Evolutionary conservation across 2,797 vertebrate species (phyloP).

Genomic region (Acanthiza pusilla): DNA sequence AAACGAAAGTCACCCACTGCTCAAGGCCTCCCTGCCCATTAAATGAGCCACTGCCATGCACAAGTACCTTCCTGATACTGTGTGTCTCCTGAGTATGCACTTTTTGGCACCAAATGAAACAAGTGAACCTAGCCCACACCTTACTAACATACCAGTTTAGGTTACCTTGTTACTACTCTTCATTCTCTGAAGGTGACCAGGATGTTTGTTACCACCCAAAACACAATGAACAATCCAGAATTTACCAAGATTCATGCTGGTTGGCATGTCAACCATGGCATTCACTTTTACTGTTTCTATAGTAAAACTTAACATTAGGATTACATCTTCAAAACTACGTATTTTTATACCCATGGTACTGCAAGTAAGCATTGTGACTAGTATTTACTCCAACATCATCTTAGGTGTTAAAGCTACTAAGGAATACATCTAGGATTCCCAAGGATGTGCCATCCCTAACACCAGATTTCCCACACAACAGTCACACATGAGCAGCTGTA

Average conservation of each 20-base stretch:
- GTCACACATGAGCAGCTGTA: neutral
- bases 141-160: neutral
- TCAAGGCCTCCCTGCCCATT: neutral
- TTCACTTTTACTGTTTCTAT: neutral
- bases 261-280: accelerated
- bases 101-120: neutral
- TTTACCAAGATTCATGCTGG: neutral
- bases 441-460: neutral
- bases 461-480: neutral
- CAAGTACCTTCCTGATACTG: neutral
- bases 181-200: neutral
- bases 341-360: neutral
- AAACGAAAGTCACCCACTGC: neutral
- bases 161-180: neutral
- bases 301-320: neutral
- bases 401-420: neutral
- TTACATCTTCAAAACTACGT: neutral
- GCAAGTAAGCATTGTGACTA: neutral
- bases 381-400: neutral
- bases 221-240: neutral
- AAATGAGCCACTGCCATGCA: accelerated
- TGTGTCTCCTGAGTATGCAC: accelerated
- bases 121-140: neutral
- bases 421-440: neutral
- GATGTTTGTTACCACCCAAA: neutral